Percentiles rank a stretch among this genome's conserved stretches.
These are phyloP conservation scores for Trachelus troglodyta DNA, from an alignment of 2,888 invertebrate species.

Conservation along the genomic window DNA sequence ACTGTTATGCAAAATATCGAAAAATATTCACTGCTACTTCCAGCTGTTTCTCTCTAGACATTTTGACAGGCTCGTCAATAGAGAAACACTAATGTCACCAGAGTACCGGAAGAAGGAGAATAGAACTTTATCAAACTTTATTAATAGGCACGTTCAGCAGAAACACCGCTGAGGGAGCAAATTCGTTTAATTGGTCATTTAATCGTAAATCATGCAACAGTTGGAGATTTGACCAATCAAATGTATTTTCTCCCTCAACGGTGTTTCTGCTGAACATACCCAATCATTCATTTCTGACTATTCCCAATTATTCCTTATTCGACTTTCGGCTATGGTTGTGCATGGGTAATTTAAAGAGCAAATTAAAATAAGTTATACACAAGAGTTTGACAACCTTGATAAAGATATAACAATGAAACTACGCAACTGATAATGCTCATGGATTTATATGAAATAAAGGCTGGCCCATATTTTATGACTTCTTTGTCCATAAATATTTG, in stretches of 20 bases:
- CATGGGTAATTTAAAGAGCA: not conserved
- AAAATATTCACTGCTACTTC: constrained; percentile 48
- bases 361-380: not conserved
- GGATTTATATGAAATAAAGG: not conserved
- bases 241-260: too few relatives aligned
- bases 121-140: not conserved
- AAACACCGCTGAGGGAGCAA: too few relatives aligned
- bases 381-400: not conserved
- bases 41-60: constrained; percentile 38
- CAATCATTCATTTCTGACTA: too few relatives aligned
- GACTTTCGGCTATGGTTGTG: not conserved
- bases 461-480: not conserved
- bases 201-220: too few relatives aligned
- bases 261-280: too few relatives aligned
- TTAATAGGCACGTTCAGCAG: not conserved
- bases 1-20: constrained; percentile 41
- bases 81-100: not conserved
- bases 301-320: not conserved
- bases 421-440: not conserved
- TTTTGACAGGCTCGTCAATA: not conserved
- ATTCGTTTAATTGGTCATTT: too few relatives aligned
- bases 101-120: not conserved
- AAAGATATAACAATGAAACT: not conserved
- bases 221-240: too few relatives aligned
- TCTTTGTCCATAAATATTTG: not conserved